Percentiles rank a stretch among this genome's conserved stretches.
phyloP scores from a whole-genome alignment of 2,113 vertebrate species.

The Emydura subglobosa region DNA sequence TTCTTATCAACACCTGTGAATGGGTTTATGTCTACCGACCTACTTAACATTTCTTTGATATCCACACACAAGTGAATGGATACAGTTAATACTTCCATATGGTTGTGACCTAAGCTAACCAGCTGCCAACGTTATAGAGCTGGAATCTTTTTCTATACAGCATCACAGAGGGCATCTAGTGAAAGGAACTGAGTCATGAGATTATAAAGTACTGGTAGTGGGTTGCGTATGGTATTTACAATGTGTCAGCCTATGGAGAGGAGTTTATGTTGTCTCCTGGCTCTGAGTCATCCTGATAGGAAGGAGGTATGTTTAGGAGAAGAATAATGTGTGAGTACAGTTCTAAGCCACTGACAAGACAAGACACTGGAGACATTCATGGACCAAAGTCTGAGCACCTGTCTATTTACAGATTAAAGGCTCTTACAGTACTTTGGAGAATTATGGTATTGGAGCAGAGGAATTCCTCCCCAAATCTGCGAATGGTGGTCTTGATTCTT shows the following conservation, averaged over 20 bases:
- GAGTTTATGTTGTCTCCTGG: not conserved
- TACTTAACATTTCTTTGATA: no score
- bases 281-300: not conserved
- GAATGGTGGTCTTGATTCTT: not conserved
- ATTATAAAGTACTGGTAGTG: not conserved
- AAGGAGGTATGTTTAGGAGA: not conserved
- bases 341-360: rapidly evolving
- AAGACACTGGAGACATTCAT: rapidly evolving
- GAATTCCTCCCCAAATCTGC: rapidly evolving
- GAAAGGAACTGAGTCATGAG: not conserved
- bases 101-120: no score
- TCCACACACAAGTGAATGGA: no score
- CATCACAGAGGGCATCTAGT: not conserved
- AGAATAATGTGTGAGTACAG: not conserved
- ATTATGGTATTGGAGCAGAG: not conserved
- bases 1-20: no score
- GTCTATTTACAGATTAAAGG: not conserved
- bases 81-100: no score
- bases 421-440: not conserved
- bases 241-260: not conserved
- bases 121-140: no score
- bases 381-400: not conserved
- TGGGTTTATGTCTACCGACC: no score
- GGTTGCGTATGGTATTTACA: not conserved
- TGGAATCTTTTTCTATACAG: no score